phyloP scores from a whole-genome alignment of 2,888 invertebrate genomes.

The Acrobeloides nanus region DNA sequence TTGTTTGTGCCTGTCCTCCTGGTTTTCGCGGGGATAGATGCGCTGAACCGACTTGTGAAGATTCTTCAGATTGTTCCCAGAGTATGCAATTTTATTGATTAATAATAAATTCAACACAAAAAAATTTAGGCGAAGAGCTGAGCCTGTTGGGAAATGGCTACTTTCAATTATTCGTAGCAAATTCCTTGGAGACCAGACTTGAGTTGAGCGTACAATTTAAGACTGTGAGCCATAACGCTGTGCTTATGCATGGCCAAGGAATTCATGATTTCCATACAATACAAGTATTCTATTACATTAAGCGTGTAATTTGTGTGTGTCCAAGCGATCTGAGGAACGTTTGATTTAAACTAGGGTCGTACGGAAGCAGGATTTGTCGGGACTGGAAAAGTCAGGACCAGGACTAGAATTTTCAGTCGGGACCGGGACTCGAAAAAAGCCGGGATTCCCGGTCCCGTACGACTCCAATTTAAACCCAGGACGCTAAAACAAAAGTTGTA shows the following conservation, averaged over 20 bases:
- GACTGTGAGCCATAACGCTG: conserved; percentile 75
- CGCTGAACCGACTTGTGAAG: conserved; percentile 29
- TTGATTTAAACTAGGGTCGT: neutral
- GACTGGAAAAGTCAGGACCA: too few species aligned
- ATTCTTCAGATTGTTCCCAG: conserved; percentile 19
- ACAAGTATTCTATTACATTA: too few species aligned
- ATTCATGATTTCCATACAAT: conserved; percentile 80
- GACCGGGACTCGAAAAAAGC: too few species aligned
- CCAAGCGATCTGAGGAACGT: too few species aligned
- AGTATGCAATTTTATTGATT: neutral
- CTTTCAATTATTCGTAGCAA: conserved; percentile 65
- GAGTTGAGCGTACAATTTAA: conserved; percentile 71
- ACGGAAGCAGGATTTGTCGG: too few species aligned
- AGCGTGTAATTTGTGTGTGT: conserved; percentile 37
- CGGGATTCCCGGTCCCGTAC: too few species aligned
- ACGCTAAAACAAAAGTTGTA: too few species aligned
- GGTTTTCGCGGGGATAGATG: conserved; percentile 22
- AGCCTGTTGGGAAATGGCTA: conserved; percentile 76
- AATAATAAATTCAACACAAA: conserved; percentile 5
- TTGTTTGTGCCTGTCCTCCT: conserved; percentile 27
- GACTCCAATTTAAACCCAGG: too few species aligned
- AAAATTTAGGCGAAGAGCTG: conserved; percentile 59
- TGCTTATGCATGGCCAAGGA: conserved; percentile 76
- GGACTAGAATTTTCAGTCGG: too few species aligned
- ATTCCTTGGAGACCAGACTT: conserved; percentile 69